phyloP scores from a whole-genome alignment of 2,888 invertebrate genomes.

The Temnothorax unifasciatus region DNA sequence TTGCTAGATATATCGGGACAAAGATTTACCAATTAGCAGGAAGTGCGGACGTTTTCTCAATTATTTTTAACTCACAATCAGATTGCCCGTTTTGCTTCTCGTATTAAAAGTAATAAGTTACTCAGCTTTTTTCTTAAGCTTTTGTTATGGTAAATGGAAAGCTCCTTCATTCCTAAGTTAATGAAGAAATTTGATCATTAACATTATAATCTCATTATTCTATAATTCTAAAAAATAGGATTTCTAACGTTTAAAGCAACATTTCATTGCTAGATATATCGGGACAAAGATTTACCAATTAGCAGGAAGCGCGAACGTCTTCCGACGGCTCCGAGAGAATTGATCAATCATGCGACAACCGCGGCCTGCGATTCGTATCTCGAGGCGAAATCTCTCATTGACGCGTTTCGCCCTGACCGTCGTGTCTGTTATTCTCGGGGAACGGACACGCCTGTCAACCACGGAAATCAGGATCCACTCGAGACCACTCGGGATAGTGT shows the following conservation, averaged over 20 bases:
- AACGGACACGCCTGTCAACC: constrained; percentile 31
- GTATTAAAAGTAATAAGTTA: not conserved
- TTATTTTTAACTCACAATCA: not conserved
- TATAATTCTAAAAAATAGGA: not conserved
- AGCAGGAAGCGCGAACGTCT: not conserved
- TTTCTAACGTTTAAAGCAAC: not conserved
- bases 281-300: not conserved
- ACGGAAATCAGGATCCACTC: constrained; percentile 36
- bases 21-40: not conserved
- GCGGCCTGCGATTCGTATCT: constrained; percentile 61
- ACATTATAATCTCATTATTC: not conserved
- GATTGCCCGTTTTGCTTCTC: not conserved
- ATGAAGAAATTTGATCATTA: not conserved
- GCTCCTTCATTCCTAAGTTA: not conserved
- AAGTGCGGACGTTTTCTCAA: not conserved
- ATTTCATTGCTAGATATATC: too few species aligned
- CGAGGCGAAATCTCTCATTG: constrained; percentile 52
- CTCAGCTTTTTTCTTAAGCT: not conserved
- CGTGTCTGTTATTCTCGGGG: constrained; percentile 38
- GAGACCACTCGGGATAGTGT: constrained; percentile 16
- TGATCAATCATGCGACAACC: constrained; percentile 14
- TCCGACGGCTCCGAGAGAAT: not conserved
- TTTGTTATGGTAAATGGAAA: not conserved
- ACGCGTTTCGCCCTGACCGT: not conserved
- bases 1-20: not conserved